phyloP scores from a whole-genome alignment of 2,113 vertebrate species.

The Halcyon malimbica region DNA sequence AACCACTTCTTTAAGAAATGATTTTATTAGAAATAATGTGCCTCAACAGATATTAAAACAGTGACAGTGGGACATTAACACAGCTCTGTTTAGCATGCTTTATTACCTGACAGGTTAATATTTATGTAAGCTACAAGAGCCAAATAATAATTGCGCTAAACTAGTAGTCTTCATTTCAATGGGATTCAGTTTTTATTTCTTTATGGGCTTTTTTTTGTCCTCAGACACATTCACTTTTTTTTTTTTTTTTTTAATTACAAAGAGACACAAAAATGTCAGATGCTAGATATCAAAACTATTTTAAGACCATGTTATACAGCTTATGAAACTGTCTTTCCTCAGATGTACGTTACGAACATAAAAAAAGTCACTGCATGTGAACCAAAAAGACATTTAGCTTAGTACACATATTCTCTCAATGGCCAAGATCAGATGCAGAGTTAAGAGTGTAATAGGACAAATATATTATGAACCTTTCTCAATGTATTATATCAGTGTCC shows the following conservation, averaged over 20 bases:
- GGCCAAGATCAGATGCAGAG: not conserved
- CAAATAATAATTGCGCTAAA: slow-evolving; percentile 44
- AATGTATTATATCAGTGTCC: not conserved
- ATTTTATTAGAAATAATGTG: not conserved
- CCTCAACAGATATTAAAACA: not conserved
- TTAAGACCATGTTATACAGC: not conserved
- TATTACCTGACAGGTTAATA: slow-evolving; percentile 49
- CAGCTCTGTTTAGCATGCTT: not conserved
- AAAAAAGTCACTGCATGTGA: not conserved
- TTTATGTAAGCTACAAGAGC: slow-evolving; percentile 23
- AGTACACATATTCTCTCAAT: not conserved
- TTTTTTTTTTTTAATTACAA: not conserved
- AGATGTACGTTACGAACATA: not conserved
- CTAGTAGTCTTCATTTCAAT: slow-evolving; percentile 5
- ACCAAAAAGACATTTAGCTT: not conserved
- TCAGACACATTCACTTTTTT: not conserved
- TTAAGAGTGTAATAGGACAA: not conserved
- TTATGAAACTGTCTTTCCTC: not conserved
- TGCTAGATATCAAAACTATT: not conserved
- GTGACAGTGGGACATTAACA: not conserved
- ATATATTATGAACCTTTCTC: not conserved
- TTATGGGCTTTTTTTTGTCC: not conserved
- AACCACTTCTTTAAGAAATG: not conserved
- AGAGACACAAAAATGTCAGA: not conserved
- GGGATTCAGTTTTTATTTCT: not conserved